Evolutionary conservation across 2,113 vertebrate species (phyloP), one percentile per base, ranked within the genome.

Genomic region (Phycodurus eques): DNA sequence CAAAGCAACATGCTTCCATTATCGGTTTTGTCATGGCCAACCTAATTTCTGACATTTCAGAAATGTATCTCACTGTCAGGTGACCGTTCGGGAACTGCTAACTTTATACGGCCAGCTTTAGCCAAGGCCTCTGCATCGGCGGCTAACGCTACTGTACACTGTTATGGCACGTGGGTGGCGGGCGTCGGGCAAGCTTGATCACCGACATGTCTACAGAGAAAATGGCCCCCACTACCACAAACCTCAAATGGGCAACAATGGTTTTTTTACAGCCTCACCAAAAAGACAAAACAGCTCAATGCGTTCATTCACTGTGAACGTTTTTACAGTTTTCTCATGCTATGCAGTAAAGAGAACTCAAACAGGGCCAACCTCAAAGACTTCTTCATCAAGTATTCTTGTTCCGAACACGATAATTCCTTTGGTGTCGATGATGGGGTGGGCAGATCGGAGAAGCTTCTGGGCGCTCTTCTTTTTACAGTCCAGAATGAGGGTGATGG

Each of bases 341-440:
- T 51, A 51, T 19, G 49, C 9, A 5, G 22, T 27, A 13, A 61
- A 61, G 31, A 33, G 59, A 35, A 61, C 27, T 61, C 59, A 59
- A 59, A 59, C 10, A 2, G 56, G 19, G 19, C 94, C 88, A 83
- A 99, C 98, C 97, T 99, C 96, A 80, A 99, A 99, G 76, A 99
- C 95, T 78, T 99, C 96, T 81, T 99, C 97, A 33, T 99, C 98
- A 92, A 99, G 88, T 71, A 99, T 98, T 78, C 97, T 94, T 6
- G 98, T 97, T 74, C 98, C 98, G 20, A 99, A 99, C 0, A 99
- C 96, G 0, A 98, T 90, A 80, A 99, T 99, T 81, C 98, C 98
- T 0, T 96, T 98, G 81, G 95, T 94, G 0, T 99, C 98, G 15
- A 99, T 89, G 71, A 95, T 88, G 67, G 97, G 96, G 49, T 93